Base-by-base conservation (phyloP, 2,888 invertebrate species). In the Elegia similella region DNA sequence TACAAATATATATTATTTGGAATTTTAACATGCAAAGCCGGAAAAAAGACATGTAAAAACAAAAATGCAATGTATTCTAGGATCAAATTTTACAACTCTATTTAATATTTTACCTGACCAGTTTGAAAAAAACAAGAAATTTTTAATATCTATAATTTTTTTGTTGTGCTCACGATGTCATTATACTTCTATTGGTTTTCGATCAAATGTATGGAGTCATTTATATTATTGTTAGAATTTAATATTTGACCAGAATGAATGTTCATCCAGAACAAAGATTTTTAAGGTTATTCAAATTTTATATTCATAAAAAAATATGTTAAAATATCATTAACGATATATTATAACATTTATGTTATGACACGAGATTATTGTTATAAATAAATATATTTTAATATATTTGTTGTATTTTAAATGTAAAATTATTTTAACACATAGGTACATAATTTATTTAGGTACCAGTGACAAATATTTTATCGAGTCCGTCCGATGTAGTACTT, bases 401-500 rank as follows among this genome's bases (percentile, higher is more conserved):
- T 54, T 42, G 55, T 42, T 56, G 29, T 56, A 47, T 56, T 55
- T 55, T 46, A 42, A 42, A 55, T 44, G 30, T 32, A 47, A 38
- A 29, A 48, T 53, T 29, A 42, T 46, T 34, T 16, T 60, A 57
- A 42, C 29, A 53, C 43, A n/a, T n/a, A 50, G 38, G 38, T 52
- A 54, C 17, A 54, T 56, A 61, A 55, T 43, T 55, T 52, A 52
- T 57, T 6, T 58, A 61, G 42, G 52, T 50, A 59, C 59, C 65
- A 61, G 63, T 65, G 60, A 60, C 59, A 52, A 46, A 2, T 10
- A 46, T 55, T 54, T 60, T 47, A 46, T 55, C 16, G 29, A 59
- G 54, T 63, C 63, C 65, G 59, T 65, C 60, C 62, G 57, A 61
- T 54, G 56, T 59, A 60, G 48, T 23, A 23, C 23, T 5, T 58